Conservation (phyloP, 2,797 vertebrate genomes). For the Potorous gilbertii region DNA sequence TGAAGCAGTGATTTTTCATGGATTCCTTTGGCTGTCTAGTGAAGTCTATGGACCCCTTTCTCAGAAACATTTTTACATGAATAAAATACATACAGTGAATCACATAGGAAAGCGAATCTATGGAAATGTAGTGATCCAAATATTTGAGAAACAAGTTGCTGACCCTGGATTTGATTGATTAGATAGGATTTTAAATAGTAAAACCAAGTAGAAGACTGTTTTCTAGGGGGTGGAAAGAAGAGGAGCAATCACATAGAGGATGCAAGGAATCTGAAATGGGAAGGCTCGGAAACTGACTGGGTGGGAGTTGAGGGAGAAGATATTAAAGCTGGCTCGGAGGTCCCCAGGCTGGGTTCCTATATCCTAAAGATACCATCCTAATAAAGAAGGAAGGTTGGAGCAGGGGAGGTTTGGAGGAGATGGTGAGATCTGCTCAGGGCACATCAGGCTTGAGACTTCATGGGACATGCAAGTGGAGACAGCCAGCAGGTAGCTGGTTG, state of each 20-base stretch:
- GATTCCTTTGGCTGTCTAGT: not conserved
- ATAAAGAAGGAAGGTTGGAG: not conserved
- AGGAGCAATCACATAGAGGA: not conserved
- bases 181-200: not conserved
- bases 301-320: not conserved
- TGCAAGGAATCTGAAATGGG: not conserved
- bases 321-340: not conserved
- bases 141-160: not conserved
- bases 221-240: not conserved
- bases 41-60: not conserved
- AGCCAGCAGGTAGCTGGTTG: not conserved
- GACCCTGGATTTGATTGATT: not conserved
- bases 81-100: not conserved
- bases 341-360: not conserved
- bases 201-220: not conserved
- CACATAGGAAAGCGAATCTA: not conserved
- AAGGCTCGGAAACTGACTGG: not conserved
- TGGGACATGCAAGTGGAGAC: not conserved
- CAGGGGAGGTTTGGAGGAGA: not conserved
- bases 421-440: not conserved
- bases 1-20: not conserved
- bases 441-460: not conserved
- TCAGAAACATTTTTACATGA: not conserved
- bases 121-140: not conserved
- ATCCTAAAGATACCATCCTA: not conserved